Percentiles rank a stretch among this genome's conserved stretches.
These are phyloP conservation scores for Opisthograptis luteolata DNA, from an alignment of 2,888 invertebrate species.

Conservation along the genomic window DNA sequence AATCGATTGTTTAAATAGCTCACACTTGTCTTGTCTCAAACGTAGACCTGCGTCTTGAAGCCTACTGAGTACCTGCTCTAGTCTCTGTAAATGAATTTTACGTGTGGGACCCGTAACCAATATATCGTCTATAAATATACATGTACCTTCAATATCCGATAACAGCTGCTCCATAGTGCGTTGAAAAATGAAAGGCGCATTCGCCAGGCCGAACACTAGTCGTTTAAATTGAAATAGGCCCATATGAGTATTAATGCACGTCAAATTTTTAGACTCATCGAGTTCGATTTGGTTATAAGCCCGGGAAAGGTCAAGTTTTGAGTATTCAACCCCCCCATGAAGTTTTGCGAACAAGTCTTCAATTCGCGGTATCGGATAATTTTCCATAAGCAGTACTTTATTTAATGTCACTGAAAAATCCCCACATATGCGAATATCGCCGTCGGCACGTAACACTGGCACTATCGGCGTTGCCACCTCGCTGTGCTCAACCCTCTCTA, in stretches of 20 bases:
- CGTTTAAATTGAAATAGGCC: slow-evolving; percentile 44
- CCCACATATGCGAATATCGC: slow-evolving; percentile 28
- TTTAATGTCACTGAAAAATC: slow-evolving; percentile 33
- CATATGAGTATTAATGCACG: slow-evolving; percentile 43
- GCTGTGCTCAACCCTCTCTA: slow-evolving; percentile 33
- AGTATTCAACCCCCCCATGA: slow-evolving; percentile 23
- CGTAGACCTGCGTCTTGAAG: slow-evolving; percentile 29
- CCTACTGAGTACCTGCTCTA: slow-evolving; percentile 29
- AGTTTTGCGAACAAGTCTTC: slow-evolving; percentile 19
- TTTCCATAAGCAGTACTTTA: slow-evolving; percentile 34
- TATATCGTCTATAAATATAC: slow-evolving; percentile 44
- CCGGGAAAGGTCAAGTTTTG: slow-evolving; percentile 19
- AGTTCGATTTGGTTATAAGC: neutral
- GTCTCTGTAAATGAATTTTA: slow-evolving; percentile 15
- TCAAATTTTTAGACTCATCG: slow-evolving; percentile 28
- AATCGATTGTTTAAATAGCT: slow-evolving; percentile 9
- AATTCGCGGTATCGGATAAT: slow-evolving; percentile 38
- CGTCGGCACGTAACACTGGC: slow-evolving; percentile 31
- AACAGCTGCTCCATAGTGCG: slow-evolving; percentile 45
- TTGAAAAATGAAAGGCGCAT: slow-evolving; percentile 53
- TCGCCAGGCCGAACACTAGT: slow-evolving; percentile 45
- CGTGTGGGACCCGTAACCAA: slow-evolving; percentile 26
- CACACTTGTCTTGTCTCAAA: slow-evolving; percentile 17
- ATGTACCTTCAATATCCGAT: slow-evolving; percentile 33
- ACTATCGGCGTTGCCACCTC: slow-evolving; percentile 38